Evolutionary conservation across 2,797 vertebrate species (phyloP).

Genomic region (Sylvilagus floridanus): DNA sequence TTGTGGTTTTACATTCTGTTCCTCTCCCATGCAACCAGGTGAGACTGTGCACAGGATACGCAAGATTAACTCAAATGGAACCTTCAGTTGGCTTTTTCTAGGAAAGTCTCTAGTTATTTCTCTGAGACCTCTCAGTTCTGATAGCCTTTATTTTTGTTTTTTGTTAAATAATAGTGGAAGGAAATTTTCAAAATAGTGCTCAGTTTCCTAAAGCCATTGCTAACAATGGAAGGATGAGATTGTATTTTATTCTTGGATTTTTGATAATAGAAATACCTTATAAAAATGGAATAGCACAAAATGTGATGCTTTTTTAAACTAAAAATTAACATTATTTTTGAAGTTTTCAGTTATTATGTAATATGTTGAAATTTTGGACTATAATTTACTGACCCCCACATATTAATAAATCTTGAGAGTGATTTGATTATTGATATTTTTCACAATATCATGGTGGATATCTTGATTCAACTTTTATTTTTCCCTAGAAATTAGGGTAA

Average conservation of each 20-base stretch:
- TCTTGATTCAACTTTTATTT: constrained; percentile 33
- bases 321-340: neutral
- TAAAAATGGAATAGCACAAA: neutral
- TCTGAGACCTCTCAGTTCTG: neutral
- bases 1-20: constrained; percentile 26
- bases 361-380: constrained; percentile 39
- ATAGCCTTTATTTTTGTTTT: constrained; percentile 6
- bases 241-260: constrained; percentile 32
- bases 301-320: too few species aligned
- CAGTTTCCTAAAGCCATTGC: neutral
- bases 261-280: constrained; percentile 2
- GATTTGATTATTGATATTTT: constrained; percentile 9
- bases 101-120: neutral
- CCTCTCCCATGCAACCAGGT: neutral
- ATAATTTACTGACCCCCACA: neutral
- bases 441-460: neutral
- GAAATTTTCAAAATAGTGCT: constrained; percentile 17
- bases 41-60: neutral
- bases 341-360: constrained; percentile 13
- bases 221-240: too few species aligned
- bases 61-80: neutral
- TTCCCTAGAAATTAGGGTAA: constrained; percentile 37
- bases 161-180: neutral
- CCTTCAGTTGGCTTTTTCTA: neutral
- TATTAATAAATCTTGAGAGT: constrained; percentile 4